Base-by-base conservation (phyloP, 2,888 invertebrate genomes). In the Acanthosepion pharaonis region DNA sequence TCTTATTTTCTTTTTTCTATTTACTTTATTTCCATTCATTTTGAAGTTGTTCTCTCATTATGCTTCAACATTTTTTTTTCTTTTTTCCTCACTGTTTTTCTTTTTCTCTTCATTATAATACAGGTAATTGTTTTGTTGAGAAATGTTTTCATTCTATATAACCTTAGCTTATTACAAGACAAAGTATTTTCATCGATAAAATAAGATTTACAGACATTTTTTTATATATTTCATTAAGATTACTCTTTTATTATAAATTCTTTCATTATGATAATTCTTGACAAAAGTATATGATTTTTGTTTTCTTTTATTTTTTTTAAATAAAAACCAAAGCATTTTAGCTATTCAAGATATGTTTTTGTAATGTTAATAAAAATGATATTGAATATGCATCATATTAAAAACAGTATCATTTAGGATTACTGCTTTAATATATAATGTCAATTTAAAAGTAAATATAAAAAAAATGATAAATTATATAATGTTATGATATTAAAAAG, bases 21-120 rank as follows among this genome's bases (percentile, higher is more conserved):
- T 33, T 78, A 33, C 78, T n/a, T 78, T 15, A 78, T 78, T 78
- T 59, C 59, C 23, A 20, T 59, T 59, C 59, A 59, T 59, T 78
- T 78, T 78, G n/a, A 78, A 78, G 78, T n/a, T 78, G n/a, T n/a
- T 33, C 78, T 33, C 78, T 78, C 78, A 78, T 78, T 78, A 78
- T 78, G 28, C 78, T 78, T 78, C 11, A 33, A 78, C 11, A 78
- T 78, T 78, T 78, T 78, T 42, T 33, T 78, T 15, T n/a, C 33
- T 78, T 18, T 78, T 78, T n/a, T 78, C 78, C 1, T 20, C 59
- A 59, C 20, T 59, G 3, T 59, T 59, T n/a, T 33, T 42, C 42
- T 18, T 78, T 78, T 15, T 78, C 78, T n/a, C n/a, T 78, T 78
- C 78, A n/a, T 78, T 78, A 78, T n/a, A n/a, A 33, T 78, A 78